Evolutionary conservation across 2,113 vertebrate genomes (phyloP), one percentile per base, ranked within the genome.

Genomic region (Deroptyus accipitrinus): DNA sequence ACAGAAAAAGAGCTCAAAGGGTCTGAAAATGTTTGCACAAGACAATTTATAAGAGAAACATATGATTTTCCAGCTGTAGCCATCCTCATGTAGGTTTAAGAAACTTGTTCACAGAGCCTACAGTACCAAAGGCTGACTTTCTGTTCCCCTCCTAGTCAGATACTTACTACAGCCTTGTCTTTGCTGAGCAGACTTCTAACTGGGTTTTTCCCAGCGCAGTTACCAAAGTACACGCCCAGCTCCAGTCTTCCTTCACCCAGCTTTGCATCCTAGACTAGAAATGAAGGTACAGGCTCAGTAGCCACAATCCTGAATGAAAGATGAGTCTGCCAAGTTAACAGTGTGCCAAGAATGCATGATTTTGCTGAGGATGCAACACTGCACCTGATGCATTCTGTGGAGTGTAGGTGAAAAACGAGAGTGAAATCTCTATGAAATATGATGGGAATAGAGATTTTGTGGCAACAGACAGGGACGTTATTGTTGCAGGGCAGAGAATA

Each of bases 401-500:
- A 76, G 18, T 2, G 8, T 16, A 52, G 33, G 20, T 84, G 48
- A 89, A 69, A 84, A 89, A 89, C 5, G 27, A 75, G 73, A 73
- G 39, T 42, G 35, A 81, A 94, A 95, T 87, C 42, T 75, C 69
- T 84, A 37, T 62, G 48, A 91, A 84, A 90, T 44, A 84, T 77
- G 95, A 94, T 79, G 31, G 77, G 76, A 87, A 76, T 6, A 46
- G 46, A 78, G 48, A 83, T 68, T 92, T 76, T 76, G 39, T 42
- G 55, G 76, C 77, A 94, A 33, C 1, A 0, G 81, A 51, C 30
- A 48, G 81, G 39, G 48, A 84, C 51, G 14, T 59, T 63, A 74
- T 35, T 88, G 74, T 70, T 94, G 52, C 94, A 88, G 91, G 80
- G 80, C 92, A 68, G 46, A 97, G 77, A 91, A 70, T 88, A 97